These are phyloP conservation scores for Tragelaphus eurycerus DNA, from an alignment of 2,797 vertebrate genomes.

Conservation along the genomic window DNA sequence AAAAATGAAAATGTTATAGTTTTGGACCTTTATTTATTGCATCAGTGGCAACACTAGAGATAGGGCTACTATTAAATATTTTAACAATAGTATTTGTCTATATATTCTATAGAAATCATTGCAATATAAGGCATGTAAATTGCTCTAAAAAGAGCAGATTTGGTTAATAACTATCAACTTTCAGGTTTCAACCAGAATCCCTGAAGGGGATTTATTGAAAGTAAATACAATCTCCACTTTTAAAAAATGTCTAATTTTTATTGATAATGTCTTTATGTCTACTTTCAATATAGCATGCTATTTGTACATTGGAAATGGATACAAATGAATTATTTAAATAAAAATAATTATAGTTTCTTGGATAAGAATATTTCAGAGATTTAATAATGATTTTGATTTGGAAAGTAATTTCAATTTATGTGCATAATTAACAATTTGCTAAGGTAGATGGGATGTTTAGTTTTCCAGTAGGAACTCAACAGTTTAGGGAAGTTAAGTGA, in stretches of 20 bases:
- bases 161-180: background rate
- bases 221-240: background rate
- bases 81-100: background rate
- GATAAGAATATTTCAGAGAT: constrained; percentile 22
- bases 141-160: background rate
- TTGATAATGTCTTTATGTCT: background rate
- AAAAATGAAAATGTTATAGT: background rate
- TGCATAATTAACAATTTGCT: background rate
- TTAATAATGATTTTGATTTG: constrained; percentile 29
- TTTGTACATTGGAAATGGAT: background rate
- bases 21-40: background rate
- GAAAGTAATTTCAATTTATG: constrained; percentile 2
- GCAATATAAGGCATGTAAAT: background rate
- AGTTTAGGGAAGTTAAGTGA: background rate
- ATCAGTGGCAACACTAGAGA: background rate
- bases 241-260: background rate
- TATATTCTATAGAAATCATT: background rate
- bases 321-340: constrained; percentile 11
- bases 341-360: background rate
- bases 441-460: background rate
- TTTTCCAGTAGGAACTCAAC: constrained; percentile 27
- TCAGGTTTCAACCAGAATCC: background rate
- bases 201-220: background rate
- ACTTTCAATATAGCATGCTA: background rate
- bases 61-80: background rate